Conservation (phyloP, 2,113 vertebrate genomes). For the Halcyon malimbica region DNA sequence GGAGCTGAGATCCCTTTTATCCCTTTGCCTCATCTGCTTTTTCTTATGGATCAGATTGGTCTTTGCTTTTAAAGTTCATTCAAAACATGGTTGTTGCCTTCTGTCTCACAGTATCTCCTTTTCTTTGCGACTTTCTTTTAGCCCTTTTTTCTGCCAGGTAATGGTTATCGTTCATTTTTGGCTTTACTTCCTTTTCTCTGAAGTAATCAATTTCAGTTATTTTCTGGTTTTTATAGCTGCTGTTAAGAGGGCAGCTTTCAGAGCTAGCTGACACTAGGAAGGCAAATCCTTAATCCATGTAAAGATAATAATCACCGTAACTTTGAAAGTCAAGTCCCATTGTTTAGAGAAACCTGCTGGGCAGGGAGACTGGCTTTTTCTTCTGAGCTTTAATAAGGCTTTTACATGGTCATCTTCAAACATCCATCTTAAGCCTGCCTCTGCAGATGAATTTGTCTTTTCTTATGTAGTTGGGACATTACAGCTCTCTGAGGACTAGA, state of each 20-base stretch:
- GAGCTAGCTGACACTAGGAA: neutral
- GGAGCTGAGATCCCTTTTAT: neutral
- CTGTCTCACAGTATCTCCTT: neutral
- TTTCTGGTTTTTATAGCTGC: neutral
- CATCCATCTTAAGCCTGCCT: neutral
- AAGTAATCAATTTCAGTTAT: neutral
- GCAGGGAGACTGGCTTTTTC: neutral
- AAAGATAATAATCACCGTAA: neutral
- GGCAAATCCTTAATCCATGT: no score
- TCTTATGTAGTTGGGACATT: neutral
- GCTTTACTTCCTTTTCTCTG: neutral
- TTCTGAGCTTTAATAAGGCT: neutral
- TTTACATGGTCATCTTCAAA: neutral
- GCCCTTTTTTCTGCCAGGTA: neutral
- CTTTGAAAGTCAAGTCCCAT: neutral
- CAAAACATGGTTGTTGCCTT: neutral
- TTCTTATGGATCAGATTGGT: neutral
- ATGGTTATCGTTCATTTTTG: neutral
- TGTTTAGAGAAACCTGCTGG: neutral
- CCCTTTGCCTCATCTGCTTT: neutral
- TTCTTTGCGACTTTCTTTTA: neutral
- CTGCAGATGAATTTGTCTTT: neutral
- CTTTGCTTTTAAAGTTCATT: neutral
- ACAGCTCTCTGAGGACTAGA: neutral
- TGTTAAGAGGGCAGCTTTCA: neutral